Base-by-base conservation (phyloP, 1,140 invertebrate genomes). In the Atta cephalotes region DNA sequence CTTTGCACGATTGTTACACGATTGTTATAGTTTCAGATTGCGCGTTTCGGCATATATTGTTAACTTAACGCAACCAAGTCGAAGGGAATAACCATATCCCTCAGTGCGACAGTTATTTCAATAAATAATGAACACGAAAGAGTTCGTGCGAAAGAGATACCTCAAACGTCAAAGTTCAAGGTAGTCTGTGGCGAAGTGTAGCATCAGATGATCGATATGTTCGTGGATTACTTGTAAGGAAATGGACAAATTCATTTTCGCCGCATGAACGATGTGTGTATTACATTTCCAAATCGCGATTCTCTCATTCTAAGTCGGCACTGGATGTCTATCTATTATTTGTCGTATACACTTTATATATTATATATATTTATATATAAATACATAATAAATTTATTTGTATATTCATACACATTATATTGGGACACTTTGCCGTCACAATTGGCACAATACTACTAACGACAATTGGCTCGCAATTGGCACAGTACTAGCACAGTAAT, bases 101-200 rank as follows among this genome's bases (percentile, higher is more conserved):
- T 49, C 45, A 51, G 58, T 65, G 72, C 71, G 71, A 70, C 56
- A 51, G 74, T 88, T 84, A 89, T 87, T 92, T 91, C 84, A 91
- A 92, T 92, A 89, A 89, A 74, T 92, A 92, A 92, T 81, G 86
- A 86, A 76, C 58, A 60, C 49, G 85, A 89, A 90, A 85, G 87
- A 88, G 81, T 89, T 51, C 62, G 84, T 72, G 86, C 87, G 81
- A 89, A 92, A 89, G 86, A 88, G 86, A 90, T 85, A 89, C 87
- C 79, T 84, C 81, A 85, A 91, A 91, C 87, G 89, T 86, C 87
- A 92, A 92, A 92, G 92, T 92, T 92, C 92, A 92, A 92, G 92
- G 91, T 85, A 88, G 85, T 87, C 31, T 63, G 58, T 85, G 65
- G 77, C 58, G 39, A 78, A 79, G 89, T 74, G 56, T 87, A 92